Evolutionary conservation across 1,140 invertebrate genomes (phyloP).

Genomic region (Neoseiulus cucumeris): DNA sequence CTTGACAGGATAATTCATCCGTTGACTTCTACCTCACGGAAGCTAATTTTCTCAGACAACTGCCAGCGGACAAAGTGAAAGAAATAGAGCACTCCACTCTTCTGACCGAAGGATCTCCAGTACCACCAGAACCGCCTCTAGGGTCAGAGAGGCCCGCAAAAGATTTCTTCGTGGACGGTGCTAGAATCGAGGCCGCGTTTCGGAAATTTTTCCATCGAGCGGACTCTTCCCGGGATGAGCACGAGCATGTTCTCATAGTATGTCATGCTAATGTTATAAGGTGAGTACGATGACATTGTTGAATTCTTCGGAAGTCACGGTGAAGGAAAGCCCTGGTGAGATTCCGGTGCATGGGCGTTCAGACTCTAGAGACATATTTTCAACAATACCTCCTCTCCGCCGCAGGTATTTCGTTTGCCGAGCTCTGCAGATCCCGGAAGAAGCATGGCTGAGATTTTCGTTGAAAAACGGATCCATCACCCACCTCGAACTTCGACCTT

Average conservation of each 20-base stretch:
- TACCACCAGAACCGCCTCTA: conserved; percentile 51
- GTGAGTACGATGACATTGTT: neutral
- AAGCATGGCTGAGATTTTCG: conserved; percentile 81
- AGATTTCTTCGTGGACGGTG: conserved; percentile 78
- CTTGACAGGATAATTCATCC: too few relatives aligned
- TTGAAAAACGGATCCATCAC: conserved; percentile 85
- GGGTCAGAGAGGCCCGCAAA: conserved; percentile 30
- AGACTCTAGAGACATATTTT: too few relatives aligned
- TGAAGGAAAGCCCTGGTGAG: too few relatives aligned
- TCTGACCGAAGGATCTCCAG: conserved; percentile 79
- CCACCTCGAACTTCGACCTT: conserved; percentile 61
- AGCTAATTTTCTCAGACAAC: conserved; percentile 35
- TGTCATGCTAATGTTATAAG: conserved; percentile 93
- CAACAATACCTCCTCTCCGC: neutral
- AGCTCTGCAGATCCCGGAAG: conserved; percentile 82
- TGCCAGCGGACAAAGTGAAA: conserved; percentile 32
- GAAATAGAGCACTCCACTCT: conserved; percentile 38
- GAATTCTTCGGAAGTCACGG: neutral
- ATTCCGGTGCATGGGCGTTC: too few relatives aligned
- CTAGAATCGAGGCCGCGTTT: conserved; percentile 90
- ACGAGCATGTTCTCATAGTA: conserved; percentile 75
- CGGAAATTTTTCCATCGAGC: conserved; percentile 82
- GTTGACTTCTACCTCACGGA: too few relatives aligned
- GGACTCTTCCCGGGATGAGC: conserved; percentile 45
- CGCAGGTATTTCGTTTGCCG: conserved; percentile 41